A percentile compares a stretch with the other conserved stretches of the same genome.
phyloP scores from a whole-genome alignment of 1,140 invertebrate genomes.

The Tachypleus tridentatus region DNA sequence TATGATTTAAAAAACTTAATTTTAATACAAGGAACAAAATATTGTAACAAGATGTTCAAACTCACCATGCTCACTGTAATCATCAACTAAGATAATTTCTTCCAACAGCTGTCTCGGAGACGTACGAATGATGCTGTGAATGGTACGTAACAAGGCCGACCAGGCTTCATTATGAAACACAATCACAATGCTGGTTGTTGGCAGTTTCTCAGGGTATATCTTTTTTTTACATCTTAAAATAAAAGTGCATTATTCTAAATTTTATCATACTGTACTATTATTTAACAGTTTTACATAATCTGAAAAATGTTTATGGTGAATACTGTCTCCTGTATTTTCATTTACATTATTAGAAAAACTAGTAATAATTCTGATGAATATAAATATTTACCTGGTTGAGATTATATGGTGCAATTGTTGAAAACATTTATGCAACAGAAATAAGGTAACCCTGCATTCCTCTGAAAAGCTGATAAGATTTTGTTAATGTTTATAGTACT shows the following conservation, averaged over 20 bases:
- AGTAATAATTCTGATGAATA: not conserved
- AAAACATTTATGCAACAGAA: no score
- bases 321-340: no score
- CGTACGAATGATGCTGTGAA: slow-evolving; percentile 38
- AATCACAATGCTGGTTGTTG: slow-evolving; percentile 36
- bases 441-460: no score
- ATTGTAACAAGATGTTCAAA: slow-evolving; percentile 1
- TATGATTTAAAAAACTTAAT: no score
- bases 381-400: no score
- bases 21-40: slow-evolving; percentile 11
- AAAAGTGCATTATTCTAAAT: slow-evolving; percentile 4
- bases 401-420: no score
- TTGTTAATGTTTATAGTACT: no score
- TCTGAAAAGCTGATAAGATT: no score
- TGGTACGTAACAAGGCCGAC: slow-evolving; percentile 38
- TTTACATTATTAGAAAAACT: not conserved
- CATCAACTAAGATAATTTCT: slow-evolving; percentile 42
- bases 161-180: slow-evolving; percentile 44
- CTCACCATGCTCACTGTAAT: slow-evolving; percentile 36
- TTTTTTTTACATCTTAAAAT: slow-evolving; percentile 23
- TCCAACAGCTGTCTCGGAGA: slow-evolving; percentile 34
- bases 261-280: not conserved
- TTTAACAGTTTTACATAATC: no score
- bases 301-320: no score
- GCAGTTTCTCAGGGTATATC: slow-evolving; percentile 22